These are phyloP conservation scores for Drosophila kanekoi DNA, from an alignment of 2,888 invertebrate genomes.

Conservation along the genomic window DNA sequence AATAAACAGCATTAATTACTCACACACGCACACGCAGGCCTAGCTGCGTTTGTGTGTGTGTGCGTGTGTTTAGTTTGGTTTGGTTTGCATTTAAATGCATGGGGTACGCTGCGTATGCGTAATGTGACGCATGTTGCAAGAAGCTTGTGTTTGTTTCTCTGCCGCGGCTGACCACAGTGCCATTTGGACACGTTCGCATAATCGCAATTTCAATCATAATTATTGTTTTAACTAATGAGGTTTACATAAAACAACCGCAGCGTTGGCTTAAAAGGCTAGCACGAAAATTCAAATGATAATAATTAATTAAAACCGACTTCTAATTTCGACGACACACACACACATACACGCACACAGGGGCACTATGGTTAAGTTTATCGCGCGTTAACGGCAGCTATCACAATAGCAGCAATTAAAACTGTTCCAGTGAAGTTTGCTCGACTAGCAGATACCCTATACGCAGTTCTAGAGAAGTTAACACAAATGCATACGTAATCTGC, in stretches of 20 bases:
- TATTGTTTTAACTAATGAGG: slow-evolving; percentile 38
- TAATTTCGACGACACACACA: slow-evolving; percentile 34
- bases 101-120: slow-evolving; percentile 39
- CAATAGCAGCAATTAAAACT: slow-evolving; percentile 18
- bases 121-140: slow-evolving; percentile 23
- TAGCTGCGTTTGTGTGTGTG: neutral
- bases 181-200: slow-evolving; percentile 20
- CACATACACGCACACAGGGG: slow-evolving; percentile 1
- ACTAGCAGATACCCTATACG: slow-evolving; percentile 20
- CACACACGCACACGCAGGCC: slow-evolving; percentile 1
- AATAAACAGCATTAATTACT: slow-evolving; percentile 65
- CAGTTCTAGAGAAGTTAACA: neutral
- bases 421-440: neutral
- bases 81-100: slow-evolving; percentile 45
- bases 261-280: slow-evolving; percentile 6
- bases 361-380: slow-evolving; percentile 55
- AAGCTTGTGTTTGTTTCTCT: neutral
- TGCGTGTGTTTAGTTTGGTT: slow-evolving; percentile 20
- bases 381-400: slow-evolving; percentile 38
- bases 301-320: slow-evolving; percentile 71
- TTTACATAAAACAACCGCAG: slow-evolving; percentile 42
- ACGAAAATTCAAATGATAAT: slow-evolving; percentile 51
- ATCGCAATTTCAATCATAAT: slow-evolving; percentile 21
- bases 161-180: slow-evolving; percentile 22
- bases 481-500: neutral